Percentiles rank a stretch among this genome's conserved stretches.
These are phyloP conservation scores for Coenobita brevimanus DNA, from an alignment of 1,140 invertebrate species.

Conservation along the genomic window DNA sequence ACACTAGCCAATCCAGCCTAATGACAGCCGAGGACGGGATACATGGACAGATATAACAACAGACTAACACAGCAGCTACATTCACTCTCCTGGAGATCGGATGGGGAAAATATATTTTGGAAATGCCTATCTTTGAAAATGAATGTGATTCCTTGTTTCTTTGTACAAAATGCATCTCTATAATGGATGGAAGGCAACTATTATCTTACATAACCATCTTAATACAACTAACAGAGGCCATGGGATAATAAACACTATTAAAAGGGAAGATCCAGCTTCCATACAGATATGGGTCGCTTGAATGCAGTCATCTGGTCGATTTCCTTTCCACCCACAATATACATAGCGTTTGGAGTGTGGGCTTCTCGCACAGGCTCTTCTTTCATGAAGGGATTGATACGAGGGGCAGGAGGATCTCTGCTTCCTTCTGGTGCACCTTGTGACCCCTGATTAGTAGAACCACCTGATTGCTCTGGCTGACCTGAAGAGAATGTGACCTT, in stretches of 20 bases:
- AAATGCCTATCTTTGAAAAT: conserved; percentile 30
- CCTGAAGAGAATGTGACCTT: conserved; percentile 61
- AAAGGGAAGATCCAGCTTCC: conserved; percentile 58
- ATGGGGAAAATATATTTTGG: conserved; percentile 19
- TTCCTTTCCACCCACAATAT: conserved; percentile 55
- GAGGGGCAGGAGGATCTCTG: conserved; percentile 43
- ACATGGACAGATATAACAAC: conserved; percentile 48
- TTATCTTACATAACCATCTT: conserved; percentile 38
- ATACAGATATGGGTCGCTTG: conserved; percentile 55
- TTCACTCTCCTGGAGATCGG: background rate
- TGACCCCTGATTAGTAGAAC: background rate
- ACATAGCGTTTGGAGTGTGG: conserved; percentile 63
- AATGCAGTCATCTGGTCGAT: conserved; percentile 56
- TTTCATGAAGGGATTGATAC: conserved; percentile 66
- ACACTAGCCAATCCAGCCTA: background rate
- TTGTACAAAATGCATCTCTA: conserved; percentile 63
- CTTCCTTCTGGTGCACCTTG: conserved; percentile 16
- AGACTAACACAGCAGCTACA: background rate
- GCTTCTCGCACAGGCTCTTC: conserved; percentile 43
- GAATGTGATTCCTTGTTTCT: conserved; percentile 59
- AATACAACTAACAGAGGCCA: background rate
- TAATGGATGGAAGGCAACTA: conserved; percentile 54
- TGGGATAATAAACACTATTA: background rate
- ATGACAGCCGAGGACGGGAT: conserved; percentile 52
- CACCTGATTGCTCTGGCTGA: background rate